Percentiles rank a stretch among this genome's conserved stretches.
Conservation (phyloP, 2,113 vertebrate genomes). For the Aldabrachelys gigantea region DNA sequence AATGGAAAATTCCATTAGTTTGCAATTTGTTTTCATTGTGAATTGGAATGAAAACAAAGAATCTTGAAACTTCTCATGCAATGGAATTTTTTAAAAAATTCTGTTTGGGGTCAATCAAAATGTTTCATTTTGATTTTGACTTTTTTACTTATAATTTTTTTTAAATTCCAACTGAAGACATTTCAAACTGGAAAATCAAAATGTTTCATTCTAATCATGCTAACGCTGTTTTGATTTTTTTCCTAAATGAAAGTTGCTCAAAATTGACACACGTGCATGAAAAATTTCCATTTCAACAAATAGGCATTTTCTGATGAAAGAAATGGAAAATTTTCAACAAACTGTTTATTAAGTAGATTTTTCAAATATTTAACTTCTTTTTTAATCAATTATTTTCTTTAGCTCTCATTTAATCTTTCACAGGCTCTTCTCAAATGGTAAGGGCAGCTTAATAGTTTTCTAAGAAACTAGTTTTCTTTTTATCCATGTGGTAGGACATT, state of each 20-base stretch:
- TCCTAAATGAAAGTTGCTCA: background rate
- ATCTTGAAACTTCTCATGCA: background rate
- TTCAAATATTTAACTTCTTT: constrained; percentile 4
- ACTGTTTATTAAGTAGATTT: background rate
- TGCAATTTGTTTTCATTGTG: background rate
- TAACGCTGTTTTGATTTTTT: background rate
- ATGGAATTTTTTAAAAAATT: background rate
- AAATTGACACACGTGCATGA: background rate
- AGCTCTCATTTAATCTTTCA: constrained; percentile 1
- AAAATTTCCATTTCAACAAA: background rate
- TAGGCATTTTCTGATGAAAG: background rate
- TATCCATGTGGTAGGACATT: background rate
- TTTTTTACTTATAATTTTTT: background rate
- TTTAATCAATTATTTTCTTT: background rate
- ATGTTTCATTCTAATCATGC: background rate
- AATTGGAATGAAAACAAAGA: background rate
- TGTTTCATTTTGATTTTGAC: background rate
- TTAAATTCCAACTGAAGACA: background rate
- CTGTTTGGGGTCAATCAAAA: background rate
- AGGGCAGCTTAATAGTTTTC: background rate
- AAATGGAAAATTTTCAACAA: background rate
- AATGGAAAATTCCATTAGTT: background rate
- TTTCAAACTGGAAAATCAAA: background rate
- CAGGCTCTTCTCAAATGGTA: background rate
- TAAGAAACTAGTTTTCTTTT: background rate